Evolutionary conservation across 2,113 vertebrate species (phyloP).

Genomic region (Opisthocomus hoazin): DNA sequence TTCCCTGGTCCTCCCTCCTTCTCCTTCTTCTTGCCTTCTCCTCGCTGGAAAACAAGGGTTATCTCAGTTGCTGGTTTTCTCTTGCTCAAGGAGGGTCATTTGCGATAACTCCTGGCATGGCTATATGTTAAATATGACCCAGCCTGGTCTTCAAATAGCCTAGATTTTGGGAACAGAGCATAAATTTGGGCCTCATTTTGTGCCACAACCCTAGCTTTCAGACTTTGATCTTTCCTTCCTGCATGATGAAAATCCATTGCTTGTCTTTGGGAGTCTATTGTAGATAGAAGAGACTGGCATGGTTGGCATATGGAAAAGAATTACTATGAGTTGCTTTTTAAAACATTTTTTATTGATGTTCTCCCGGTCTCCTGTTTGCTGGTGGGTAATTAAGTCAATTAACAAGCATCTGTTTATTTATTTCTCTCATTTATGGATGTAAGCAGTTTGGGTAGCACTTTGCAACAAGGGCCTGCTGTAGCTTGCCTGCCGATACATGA

Average conservation of each 20-base stretch:
- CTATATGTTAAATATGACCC: background rate
- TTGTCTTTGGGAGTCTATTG: background rate
- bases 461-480: slow-evolving; percentile 38
- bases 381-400: slow-evolving; percentile 41
- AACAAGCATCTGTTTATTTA: slow-evolving; percentile 50
- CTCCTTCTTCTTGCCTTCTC: background rate
- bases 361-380: slow-evolving; percentile 31
- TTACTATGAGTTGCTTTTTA: background rate
- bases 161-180: background rate
- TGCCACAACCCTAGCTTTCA: background rate
- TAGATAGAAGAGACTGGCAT: background rate
- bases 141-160: background rate
- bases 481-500: background rate
- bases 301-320: background rate
- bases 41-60: background rate
- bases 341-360: slow-evolving; percentile 23
- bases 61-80: background rate
- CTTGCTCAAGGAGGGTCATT: background rate
- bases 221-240: background rate
- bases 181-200: background rate
- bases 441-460: slow-evolving; percentile 45
- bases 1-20: background rate
- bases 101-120: background rate
- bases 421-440: slow-evolving; percentile 34
- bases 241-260: background rate